Conservation (phyloP, 2,888 invertebrate species). For the Apodemia duryi region DNA sequence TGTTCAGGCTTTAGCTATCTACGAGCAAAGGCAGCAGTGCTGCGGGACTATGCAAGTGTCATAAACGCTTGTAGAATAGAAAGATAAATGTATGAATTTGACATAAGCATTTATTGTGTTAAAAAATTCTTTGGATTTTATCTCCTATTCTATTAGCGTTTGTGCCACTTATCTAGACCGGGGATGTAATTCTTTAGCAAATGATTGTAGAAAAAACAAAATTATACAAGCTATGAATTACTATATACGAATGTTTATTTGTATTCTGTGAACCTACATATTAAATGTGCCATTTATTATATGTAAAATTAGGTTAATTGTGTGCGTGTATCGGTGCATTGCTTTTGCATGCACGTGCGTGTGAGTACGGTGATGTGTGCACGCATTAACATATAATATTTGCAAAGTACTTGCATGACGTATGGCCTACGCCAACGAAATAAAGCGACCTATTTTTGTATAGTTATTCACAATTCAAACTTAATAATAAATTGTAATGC, state of each 20-base stretch:
- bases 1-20: too few relatives aligned
- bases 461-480: background rate
- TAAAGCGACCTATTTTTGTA: background rate
- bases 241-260: slow-evolving; percentile 37
- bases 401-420: background rate
- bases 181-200: slow-evolving; percentile 67
- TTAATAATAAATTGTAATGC: background rate
- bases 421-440: background rate
- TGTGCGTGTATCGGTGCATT: slow-evolving; percentile 27
- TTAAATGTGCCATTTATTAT: slow-evolving; percentile 67
- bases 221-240: background rate
- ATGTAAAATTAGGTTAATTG: slow-evolving; percentile 49
- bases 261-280: slow-evolving; percentile 55
- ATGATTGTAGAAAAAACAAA: slow-evolving; percentile 47
- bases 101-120: too few relatives aligned
- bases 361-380: slow-evolving; percentile 14
- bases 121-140: too few relatives aligned
- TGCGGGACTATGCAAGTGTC: slow-evolving; percentile 24
- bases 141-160: too few relatives aligned
- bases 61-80: too few relatives aligned
- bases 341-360: slow-evolving; percentile 1
- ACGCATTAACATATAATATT: slow-evolving; percentile 5
- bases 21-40: slow-evolving; percentile 44
- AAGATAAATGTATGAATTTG: too few relatives aligned
- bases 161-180: too few relatives aligned